Base-by-base conservation (phyloP, 2,113 vertebrate species). In the Accipiter virgatus region DNA sequence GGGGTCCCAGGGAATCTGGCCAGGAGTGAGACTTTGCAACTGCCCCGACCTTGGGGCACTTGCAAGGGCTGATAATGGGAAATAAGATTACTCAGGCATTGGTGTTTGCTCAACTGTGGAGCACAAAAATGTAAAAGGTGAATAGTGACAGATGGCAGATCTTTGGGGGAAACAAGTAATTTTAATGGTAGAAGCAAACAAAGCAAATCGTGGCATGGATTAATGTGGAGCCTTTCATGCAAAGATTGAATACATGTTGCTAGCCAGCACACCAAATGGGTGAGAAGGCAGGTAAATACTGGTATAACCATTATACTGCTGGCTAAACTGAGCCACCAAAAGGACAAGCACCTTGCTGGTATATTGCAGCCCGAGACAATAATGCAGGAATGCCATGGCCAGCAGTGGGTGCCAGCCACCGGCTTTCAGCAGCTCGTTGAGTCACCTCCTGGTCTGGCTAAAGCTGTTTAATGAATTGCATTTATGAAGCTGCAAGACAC, bases 401-500 rank as follows among this genome's bases (percentile, higher is more conserved):
- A 89, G 59, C 21, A 13, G 38, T 45, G 66, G 59, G 59, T 80
- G 56, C 65, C 81, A 93, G 85, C 27, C 84, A 53, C 52, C 8
- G 6, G 38, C 73, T 81, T 88, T 72, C 66, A 70, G 29, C 45
- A 40, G 61, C 90, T 94, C 11, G 0, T 91, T 88, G 86, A 79
- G 81, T 91, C 86, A 95, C 71, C 59, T 80, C 94, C 89, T 92
- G 70, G 67, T 97, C 93, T 97, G 97, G 86, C 70, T 61, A 91
- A 96, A 88, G 88, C 83, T 96, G 88, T 91, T 97, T 97, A 98
- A 97, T 98, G 90, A 98, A 96, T 98, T 95, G 73, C 32, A 47
- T 97, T 97, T 96, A 96, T 97, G 97, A 96, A 97, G 93, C 88
- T 95, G 87, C 65, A 95, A 86, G 94, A 97, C 94, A 95, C 65